Evolutionary conservation across 2,113 vertebrate genomes (phyloP).

Genomic region (Pterocles gutturalis): DNA sequence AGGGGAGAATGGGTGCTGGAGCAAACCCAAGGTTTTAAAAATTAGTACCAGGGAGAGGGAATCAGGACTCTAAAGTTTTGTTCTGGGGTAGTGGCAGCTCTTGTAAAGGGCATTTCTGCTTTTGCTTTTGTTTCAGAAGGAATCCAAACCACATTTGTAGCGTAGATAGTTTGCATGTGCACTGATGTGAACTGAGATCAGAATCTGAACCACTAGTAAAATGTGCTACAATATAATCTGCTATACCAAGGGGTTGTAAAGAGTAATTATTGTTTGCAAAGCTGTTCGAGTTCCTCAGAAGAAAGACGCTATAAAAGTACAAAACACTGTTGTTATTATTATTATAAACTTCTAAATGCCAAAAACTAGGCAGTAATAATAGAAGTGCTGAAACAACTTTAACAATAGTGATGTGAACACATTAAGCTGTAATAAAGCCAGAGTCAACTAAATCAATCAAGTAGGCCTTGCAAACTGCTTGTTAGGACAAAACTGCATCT

Average conservation of each 20-base stretch:
- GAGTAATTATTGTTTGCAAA: conserved; percentile 64
- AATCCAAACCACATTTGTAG: background rate
- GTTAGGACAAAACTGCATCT: conserved; percentile 69
- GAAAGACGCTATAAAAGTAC: conserved; percentile 68
- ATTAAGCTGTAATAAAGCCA: conserved; percentile 71
- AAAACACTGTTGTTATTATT: conserved; percentile 66
- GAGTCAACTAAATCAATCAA: conserved; percentile 73
- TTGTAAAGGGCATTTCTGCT: background rate
- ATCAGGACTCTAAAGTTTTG: background rate
- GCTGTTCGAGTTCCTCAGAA: conserved; percentile 12
- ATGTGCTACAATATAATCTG: conserved; percentile 12
- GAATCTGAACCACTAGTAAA: background rate
- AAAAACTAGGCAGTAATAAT: conserved; percentile 68
- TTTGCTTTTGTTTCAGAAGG: background rate
- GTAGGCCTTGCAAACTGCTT: conserved; percentile 61
- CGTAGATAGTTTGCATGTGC: background rate
- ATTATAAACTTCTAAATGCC: conserved; percentile 65
- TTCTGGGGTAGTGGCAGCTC: background rate
- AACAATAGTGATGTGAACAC: conserved; percentile 70
- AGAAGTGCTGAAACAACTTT: conserved; percentile 73
- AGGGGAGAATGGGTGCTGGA: background rate
- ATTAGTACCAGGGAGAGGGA: background rate
- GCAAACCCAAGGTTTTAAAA: background rate
- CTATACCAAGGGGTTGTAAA: background rate
- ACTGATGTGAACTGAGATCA: conserved; percentile 12